Conservation (phyloP, 2,888 invertebrate genomes). For the Cerastoderma edule region DNA sequence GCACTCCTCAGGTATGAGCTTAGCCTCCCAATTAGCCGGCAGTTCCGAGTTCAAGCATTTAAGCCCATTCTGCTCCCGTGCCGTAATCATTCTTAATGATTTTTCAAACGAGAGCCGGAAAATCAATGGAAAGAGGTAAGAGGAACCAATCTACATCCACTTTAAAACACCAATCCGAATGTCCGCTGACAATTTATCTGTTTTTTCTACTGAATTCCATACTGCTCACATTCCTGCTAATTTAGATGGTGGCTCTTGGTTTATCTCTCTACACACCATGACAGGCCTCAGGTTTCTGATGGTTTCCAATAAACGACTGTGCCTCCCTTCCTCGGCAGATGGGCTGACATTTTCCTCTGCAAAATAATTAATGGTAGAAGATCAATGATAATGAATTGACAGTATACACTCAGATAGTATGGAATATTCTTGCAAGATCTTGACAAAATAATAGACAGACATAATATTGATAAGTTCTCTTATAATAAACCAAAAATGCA, state of each 20-base stretch:
- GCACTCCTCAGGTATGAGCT: conserved; percentile 68
- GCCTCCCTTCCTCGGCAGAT: background rate
- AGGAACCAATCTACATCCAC: background rate
- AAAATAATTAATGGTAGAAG: background rate
- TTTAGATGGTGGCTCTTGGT: background rate
- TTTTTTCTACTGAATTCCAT: background rate
- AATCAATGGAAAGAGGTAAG: background rate
- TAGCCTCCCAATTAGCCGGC: conserved; percentile 76
- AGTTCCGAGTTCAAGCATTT: conserved; percentile 67
- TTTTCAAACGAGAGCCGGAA: background rate
- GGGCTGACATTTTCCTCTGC: conserved; percentile 12
- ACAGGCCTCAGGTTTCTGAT: no score
- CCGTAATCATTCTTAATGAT: conserved; percentile 23
- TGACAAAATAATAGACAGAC: no score
- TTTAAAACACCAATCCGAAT: background rate
- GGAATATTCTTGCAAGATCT: no score
- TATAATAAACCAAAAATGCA: no score
- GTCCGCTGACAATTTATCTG: background rate
- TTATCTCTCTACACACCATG: background rate
- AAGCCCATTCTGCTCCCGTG: conserved; percentile 40
- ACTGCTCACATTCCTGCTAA: background rate
- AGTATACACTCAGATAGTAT: no score
- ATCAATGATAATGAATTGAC: no score
- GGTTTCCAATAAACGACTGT: conserved; percentile 16
- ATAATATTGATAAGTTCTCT: no score